Percentiles rank a stretch among this genome's conserved stretches.
These are phyloP conservation scores for Tachysurus vachellii DNA, from an alignment of 2,113 vertebrate species.

Conservation along the genomic window DNA sequence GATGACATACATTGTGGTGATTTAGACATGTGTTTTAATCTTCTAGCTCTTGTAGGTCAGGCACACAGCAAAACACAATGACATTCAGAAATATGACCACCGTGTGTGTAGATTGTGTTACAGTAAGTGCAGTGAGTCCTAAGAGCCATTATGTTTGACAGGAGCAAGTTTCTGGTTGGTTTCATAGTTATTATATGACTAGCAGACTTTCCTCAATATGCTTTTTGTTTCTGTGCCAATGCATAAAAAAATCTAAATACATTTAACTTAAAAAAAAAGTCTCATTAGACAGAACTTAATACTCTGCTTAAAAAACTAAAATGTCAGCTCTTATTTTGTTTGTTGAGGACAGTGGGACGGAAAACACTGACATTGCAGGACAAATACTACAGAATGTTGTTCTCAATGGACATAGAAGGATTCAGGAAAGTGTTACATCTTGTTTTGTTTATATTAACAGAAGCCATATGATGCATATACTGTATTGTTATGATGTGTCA, in stretches of 20 bases:
- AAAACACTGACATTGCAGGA: neutral
- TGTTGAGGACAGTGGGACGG: neutral
- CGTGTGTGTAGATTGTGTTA: neutral
- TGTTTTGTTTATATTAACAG: neutral
- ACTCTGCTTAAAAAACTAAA: neutral
- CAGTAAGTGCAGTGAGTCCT: neutral
- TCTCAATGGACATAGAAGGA: neutral
- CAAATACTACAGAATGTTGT: neutral
- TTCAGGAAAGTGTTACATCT: neutral
- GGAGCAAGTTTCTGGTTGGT: neutral
- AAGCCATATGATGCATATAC: neutral
- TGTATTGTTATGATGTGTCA: neutral
- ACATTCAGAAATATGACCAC: neutral
- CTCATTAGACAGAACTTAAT: neutral
- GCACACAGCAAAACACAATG: neutral
- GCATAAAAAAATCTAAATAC: neutral
- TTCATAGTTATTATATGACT: neutral
- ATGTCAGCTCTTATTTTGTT: neutral
- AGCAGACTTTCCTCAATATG: neutral
- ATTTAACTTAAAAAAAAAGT: neutral
- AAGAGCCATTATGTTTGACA: neutral
- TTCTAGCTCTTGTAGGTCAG: neutral
- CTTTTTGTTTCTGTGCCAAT: neutral
- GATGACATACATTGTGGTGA: neutral
- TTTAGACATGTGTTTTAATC: conserved; percentile 13